These are phyloP conservation scores for Apogon talboti DNA, from an alignment of 2,797 vertebrate species.

Conservation along the genomic window DNA sequence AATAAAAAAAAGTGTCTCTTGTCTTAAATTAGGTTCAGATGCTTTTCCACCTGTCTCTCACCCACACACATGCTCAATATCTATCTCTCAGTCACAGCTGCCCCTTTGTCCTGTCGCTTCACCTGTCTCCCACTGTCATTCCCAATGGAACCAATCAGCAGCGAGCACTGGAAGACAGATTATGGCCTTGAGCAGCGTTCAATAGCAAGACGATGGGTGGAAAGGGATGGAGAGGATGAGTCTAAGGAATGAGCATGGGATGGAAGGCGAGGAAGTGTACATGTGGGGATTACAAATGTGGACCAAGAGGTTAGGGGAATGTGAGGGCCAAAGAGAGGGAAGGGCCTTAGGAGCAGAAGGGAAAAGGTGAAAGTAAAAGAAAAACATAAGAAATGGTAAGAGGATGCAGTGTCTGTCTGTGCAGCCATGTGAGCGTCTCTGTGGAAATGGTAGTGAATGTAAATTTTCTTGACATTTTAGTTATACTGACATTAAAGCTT, in stretches of 20 bases:
- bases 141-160: conserved; percentile 61
- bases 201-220: conserved; percentile 6
- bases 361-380: background rate
- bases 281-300: conserved; percentile 41
- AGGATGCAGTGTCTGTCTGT: conserved; percentile 3
- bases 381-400: background rate
- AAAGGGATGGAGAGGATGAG: conserved; percentile 18
- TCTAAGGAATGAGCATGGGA: conserved; percentile 10
- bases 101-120: conserved; percentile 33
- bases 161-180: conserved; percentile 55
- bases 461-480: conserved; percentile 59
- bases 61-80: background rate
- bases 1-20: conserved; percentile 32
- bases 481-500: conserved; percentile 46
- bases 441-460: background rate
- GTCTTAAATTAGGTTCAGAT: conserved; percentile 34
- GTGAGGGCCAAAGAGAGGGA: conserved; percentile 13
- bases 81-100: conserved; percentile 28
- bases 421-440: background rate
- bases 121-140: conserved; percentile 55
- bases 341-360: background rate
- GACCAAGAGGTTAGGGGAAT: conserved; percentile 17
- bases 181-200: conserved; percentile 41
- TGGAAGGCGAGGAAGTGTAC: conserved; percentile 21
- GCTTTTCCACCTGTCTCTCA: background rate